Evolutionary conservation across 2,888 invertebrate genomes (phyloP).

Genomic region (Lypha dubia): DNA sequence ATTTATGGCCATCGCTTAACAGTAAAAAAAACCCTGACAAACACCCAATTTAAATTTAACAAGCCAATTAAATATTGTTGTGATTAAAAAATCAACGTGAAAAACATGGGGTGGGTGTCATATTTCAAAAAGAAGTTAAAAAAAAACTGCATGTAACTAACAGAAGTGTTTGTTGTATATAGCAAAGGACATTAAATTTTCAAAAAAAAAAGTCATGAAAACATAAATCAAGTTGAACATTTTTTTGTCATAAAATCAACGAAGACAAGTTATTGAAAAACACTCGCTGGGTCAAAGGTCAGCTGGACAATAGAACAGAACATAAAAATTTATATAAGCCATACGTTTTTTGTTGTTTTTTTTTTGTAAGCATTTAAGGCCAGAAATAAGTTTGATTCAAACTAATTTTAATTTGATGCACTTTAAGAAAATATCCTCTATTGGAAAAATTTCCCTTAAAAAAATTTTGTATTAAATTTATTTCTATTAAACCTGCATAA

Average conservation of each 20-base stretch:
- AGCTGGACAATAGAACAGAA: too few species aligned
- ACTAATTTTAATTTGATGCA: too few species aligned
- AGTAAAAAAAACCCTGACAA: slow-evolving; percentile 3
- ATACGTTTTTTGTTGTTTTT: too few species aligned
- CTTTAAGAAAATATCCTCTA: too few species aligned
- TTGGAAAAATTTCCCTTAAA: too few species aligned
- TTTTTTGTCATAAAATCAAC: background rate
- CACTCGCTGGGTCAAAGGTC: background rate
- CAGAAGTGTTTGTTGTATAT: background rate
- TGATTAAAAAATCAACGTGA: background rate
- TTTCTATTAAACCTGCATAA: too few species aligned
- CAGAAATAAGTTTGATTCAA: too few species aligned
- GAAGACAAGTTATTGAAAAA: background rate
- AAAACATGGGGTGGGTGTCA: slow-evolving; percentile 39
- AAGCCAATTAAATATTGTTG: slow-evolving; percentile 47
- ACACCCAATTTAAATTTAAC: slow-evolving; percentile 55
- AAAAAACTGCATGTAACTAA: background rate
- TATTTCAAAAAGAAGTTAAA: slow-evolving; percentile 19
- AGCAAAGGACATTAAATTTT: background rate
- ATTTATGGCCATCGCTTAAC: slow-evolving; percentile 58
- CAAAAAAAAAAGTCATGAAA: background rate
- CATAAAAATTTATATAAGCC: too few species aligned
- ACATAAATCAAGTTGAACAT: background rate
- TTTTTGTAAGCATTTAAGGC: too few species aligned
- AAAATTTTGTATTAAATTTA: too few species aligned